Evolutionary conservation across 1,140 invertebrate genomes (phyloP).

Genomic region (Leptinotarsa lineolata): DNA sequence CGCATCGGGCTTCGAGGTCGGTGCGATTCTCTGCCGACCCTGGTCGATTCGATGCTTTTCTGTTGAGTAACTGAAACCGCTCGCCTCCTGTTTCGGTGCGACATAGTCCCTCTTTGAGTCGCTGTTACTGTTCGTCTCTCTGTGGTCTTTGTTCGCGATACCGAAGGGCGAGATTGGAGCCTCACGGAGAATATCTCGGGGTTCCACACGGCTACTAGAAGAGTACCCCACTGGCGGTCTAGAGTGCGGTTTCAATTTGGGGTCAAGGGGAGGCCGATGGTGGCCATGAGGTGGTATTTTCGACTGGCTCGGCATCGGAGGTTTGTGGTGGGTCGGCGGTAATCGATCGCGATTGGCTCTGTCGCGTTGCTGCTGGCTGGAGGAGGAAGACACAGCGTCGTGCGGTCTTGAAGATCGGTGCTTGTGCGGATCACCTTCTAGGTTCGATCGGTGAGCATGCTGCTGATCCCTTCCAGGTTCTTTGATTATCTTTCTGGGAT

Average conservation of each 20-base stretch:
- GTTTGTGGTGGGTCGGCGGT: conserved; percentile 27
- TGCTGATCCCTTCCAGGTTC: conserved; percentile 46
- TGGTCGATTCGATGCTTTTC: too few relatives aligned
- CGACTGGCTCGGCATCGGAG: conserved; percentile 40
- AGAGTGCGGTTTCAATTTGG: conserved; percentile 48
- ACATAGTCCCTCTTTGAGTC: too few relatives aligned
- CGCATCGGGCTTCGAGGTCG: too few relatives aligned
- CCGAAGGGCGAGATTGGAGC: conserved; percentile 40
- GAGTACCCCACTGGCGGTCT: conserved; percentile 36
- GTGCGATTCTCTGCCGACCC: too few relatives aligned
- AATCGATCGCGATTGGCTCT: conserved; percentile 37
- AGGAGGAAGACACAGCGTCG: conserved; percentile 32
- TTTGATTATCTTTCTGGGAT: conserved; percentile 33
- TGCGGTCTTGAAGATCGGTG: conserved; percentile 51
- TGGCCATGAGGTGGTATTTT: conserved; percentile 39
- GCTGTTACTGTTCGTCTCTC: conserved; percentile 30
- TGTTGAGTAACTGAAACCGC: too few relatives aligned
- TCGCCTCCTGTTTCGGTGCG: too few relatives aligned
- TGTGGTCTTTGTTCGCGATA: conserved; percentile 25
- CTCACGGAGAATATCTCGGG: conserved; percentile 46
- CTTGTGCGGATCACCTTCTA: conserved; percentile 44
- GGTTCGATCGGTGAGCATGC: neutral
- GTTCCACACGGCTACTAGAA: conserved; percentile 23
- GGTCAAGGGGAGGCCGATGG: conserved; percentile 44
- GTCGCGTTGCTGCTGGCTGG: conserved; percentile 56